Percentiles rank a stretch among this genome's conserved stretches.
Conservation (phyloP, 2,888 invertebrate species). For the Rhamnusium bicolor region DNA sequence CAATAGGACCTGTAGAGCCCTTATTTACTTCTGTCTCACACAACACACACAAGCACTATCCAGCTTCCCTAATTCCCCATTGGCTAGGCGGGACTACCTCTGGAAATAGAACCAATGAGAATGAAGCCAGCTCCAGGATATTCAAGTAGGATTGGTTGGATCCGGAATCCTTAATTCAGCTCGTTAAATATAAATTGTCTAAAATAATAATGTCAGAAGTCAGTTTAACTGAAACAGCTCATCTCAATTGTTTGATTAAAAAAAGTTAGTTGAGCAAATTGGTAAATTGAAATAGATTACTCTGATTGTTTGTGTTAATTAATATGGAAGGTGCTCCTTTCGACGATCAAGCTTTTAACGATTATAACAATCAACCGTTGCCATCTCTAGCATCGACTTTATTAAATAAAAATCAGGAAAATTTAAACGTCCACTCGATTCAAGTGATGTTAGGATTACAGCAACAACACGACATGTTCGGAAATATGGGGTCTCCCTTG, state of each 20-base stretch:
- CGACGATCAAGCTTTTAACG: slow-evolving; percentile 87
- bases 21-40: slow-evolving; percentile 37
- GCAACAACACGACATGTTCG: slow-evolving; percentile 71
- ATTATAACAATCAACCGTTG: slow-evolving; percentile 78
- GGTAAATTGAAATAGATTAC: slow-evolving; percentile 66
- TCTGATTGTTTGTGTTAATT: slow-evolving; percentile 65
- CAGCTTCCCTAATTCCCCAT: slow-evolving; percentile 42
- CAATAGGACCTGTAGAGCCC: slow-evolving; percentile 50
- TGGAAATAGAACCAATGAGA: slow-evolving; percentile 53
- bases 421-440: slow-evolving; percentile 77
- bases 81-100: slow-evolving; percentile 48
- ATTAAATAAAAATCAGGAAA: slow-evolving; percentile 67
- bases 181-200: slow-evolving; percentile 72
- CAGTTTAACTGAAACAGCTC: slow-evolving; percentile 65
- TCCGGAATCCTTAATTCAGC: slow-evolving; percentile 64
- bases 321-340: slow-evolving; percentile 80
- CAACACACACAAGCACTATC: slow-evolving; percentile 5
- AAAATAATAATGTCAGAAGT: slow-evolving; percentile 71
- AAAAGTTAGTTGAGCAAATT: slow-evolving; percentile 49
- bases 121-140: slow-evolving; percentile 42
- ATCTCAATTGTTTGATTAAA: slow-evolving; percentile 62
- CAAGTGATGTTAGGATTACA: slow-evolving; percentile 81
- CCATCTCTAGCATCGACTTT: slow-evolving; percentile 69
- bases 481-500: slow-evolving; percentile 70
- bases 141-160: slow-evolving; percentile 59